Evolutionary conservation across 2,797 vertebrate genomes (phyloP).

Genomic region (Sebastiscus tertius): DNA sequence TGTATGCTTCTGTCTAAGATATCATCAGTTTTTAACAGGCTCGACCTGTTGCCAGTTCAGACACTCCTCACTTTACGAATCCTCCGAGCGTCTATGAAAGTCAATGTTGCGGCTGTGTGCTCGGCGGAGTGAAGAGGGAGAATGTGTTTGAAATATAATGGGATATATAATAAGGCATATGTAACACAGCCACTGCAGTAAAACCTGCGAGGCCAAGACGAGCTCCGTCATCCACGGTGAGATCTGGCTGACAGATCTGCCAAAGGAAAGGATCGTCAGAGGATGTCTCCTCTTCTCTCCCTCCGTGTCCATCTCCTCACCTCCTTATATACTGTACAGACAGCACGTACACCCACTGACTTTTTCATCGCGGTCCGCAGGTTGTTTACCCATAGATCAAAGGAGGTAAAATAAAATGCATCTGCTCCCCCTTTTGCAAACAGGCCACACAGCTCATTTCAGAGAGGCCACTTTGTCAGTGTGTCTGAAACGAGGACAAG

Average conservation of each 20-base stretch:
- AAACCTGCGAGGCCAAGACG: constrained; percentile 43
- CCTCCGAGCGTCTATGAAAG: constrained; percentile 47
- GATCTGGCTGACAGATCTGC: constrained; percentile 36
- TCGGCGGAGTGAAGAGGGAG: constrained; percentile 40
- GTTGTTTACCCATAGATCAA: constrained; percentile 67
- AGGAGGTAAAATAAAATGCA: constrained; percentile 55
- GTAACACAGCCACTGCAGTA: constrained; percentile 42
- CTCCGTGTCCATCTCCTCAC: background rate
- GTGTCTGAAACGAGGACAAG: constrained; percentile 54
- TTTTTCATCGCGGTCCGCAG: constrained; percentile 13
- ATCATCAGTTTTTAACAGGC: constrained; percentile 39
- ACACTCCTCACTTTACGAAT: constrained; percentile 40
- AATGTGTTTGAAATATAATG: constrained; percentile 59
- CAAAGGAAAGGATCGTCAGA: constrained; percentile 29
- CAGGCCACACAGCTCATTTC: constrained; percentile 63
- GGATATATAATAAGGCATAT: constrained; percentile 54
- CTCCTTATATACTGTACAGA: background rate
- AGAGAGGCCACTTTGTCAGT: constrained; percentile 65
- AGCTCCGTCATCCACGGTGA: constrained; percentile 36
- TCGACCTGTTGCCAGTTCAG: constrained; percentile 29
- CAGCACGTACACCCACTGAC: constrained; percentile 2
- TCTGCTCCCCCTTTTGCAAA: constrained; percentile 54
- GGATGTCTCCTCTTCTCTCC: constrained; percentile 27
- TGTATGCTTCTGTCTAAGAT: background rate
- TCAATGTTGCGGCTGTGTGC: constrained; percentile 36